phyloP scores from a whole-genome alignment of 2,888 invertebrate species.

The Dastarcus helophoroides region DNA sequence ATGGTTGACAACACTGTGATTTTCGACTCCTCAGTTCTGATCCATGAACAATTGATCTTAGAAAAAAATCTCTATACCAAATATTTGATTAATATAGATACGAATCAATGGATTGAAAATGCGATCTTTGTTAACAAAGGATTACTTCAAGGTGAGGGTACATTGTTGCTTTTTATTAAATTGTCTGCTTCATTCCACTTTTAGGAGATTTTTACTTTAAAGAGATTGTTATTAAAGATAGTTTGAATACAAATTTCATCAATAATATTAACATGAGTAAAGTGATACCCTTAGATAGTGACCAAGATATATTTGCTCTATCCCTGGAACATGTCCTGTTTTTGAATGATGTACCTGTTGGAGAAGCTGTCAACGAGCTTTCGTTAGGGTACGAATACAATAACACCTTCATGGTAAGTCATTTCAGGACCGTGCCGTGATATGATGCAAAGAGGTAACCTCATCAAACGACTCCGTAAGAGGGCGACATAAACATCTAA shows the following conservation, averaged over 20 bases:
- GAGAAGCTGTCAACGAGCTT: slow-evolving; percentile 34
- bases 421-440: too few relatives aligned
- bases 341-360: slow-evolving; percentile 25
- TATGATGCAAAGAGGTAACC: too few relatives aligned
- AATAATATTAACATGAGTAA: slow-evolving; percentile 38
- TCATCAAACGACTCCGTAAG: too few relatives aligned
- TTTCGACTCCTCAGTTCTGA: slow-evolving; percentile 30
- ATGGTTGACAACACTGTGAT: slow-evolving; percentile 28
- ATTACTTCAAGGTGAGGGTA: slow-evolving; percentile 23
- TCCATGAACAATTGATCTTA: slow-evolving; percentile 19
- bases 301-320: slow-evolving; percentile 37
- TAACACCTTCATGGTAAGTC: slow-evolving; percentile 43
- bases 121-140: slow-evolving; percentile 37
- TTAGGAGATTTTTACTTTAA: slow-evolving; percentile 37
- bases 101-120: slow-evolving; percentile 35
- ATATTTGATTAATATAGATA: slow-evolving; percentile 32
- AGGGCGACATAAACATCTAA: too few relatives aligned
- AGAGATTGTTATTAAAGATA: slow-evolving; percentile 33
- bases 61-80: slow-evolving; percentile 26
- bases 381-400: slow-evolving; percentile 36
- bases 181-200: slow-evolving; percentile 14
- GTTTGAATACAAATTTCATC: slow-evolving; percentile 34
- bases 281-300: slow-evolving; percentile 38
- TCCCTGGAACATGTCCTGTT: slow-evolving; percentile 29
- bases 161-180: neutral